Percentiles rank a stretch among this genome's conserved stretches.
These are phyloP conservation scores for Caenorhabditis sinica DNA, from an alignment of 2,888 invertebrate species.

Conservation along the genomic window DNA sequence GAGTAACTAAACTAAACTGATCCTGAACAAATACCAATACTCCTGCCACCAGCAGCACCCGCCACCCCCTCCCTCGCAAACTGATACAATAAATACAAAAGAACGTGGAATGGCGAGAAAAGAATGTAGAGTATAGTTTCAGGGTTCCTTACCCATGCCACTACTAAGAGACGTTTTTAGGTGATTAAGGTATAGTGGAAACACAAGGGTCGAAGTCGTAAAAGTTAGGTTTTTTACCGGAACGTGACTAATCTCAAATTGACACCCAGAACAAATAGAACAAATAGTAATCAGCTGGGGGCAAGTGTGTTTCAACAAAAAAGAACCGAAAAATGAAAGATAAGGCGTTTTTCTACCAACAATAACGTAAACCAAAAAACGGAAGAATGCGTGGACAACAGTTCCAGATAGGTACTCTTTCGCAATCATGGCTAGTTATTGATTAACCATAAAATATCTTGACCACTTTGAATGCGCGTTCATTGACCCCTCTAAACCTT, in stretches of 20 bases:
- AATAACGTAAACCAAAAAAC: slow-evolving; percentile 39
- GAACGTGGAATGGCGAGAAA: slow-evolving; percentile 37
- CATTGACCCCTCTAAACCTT: no score
- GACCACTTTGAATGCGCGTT: no score
- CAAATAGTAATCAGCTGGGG: slow-evolving; percentile 63
- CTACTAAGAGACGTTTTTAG: background rate
- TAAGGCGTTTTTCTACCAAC: slow-evolving; percentile 26
- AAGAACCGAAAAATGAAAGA: slow-evolving; percentile 42
- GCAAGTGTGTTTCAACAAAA: slow-evolving; percentile 38
- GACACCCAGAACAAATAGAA: slow-evolving; percentile 52
- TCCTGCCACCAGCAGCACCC: slow-evolving; percentile 5
- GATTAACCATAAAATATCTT: background rate
- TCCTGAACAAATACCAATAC: slow-evolving; percentile 62
- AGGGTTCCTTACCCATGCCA: background rate
- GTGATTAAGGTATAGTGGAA: background rate
- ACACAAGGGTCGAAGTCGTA: slow-evolving; percentile 5
- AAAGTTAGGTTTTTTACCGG: slow-evolving; percentile 41
- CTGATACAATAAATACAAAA: slow-evolving; percentile 54
- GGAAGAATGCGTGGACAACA: slow-evolving; percentile 2
- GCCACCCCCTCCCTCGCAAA: slow-evolving; percentile 40
- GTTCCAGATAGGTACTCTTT: slow-evolving; percentile 21
- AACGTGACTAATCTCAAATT: slow-evolving; percentile 56
- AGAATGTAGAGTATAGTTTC: slow-evolving; percentile 52
- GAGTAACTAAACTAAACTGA: slow-evolving; percentile 50
- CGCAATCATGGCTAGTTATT: slow-evolving; percentile 17